Evolutionary conservation across 2,888 invertebrate species (phyloP).

Genomic region (Rugalucina vietnamica): DNA sequence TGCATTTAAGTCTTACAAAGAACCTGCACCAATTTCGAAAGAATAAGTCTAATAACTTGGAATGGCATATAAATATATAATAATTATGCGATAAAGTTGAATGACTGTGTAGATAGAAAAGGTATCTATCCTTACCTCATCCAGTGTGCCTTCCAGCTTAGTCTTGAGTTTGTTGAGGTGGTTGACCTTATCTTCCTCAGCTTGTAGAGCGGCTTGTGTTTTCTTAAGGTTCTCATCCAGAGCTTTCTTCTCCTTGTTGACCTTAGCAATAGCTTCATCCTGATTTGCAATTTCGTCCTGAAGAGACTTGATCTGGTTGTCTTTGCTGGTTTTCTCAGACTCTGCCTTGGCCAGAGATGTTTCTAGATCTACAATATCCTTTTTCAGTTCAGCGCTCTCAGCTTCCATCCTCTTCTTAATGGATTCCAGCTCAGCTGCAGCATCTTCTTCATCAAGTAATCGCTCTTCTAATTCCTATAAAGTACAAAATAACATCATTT

Average conservation of each 20-base stretch:
- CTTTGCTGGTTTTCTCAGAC: conserved; percentile 99
- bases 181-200: conserved; percentile 99
- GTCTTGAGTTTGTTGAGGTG: conserved; percentile 99
- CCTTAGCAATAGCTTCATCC: conserved; percentile 99
- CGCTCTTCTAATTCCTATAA: conserved; percentile 99
- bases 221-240: conserved; percentile 90
- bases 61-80: no score
- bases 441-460: conserved; percentile 98
- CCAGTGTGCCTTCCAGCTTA: conserved; percentile 97
- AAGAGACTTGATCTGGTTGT: conserved; percentile 93
- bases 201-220: conserved; percentile 85
- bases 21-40: no score
- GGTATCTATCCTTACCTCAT: conserved; percentile 87
- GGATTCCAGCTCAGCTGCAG: conserved; percentile 96
- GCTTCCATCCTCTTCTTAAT: conserved; percentile 98
- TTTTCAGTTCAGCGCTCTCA: conserved; percentile 97
- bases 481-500: no score
- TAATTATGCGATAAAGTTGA: no score
- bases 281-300: conserved; percentile 99
- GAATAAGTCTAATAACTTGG: no score
- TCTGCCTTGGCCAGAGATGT: conserved; percentile 90
- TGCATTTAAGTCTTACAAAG: no score
- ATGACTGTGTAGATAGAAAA: no score
- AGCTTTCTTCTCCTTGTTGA: conserved; percentile 99
- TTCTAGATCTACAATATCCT: conserved; percentile 98